A percentile compares a stretch with the other conserved stretches of the same genome.
Evolutionary conservation across 64 coral and sea anemone species (phyloP).

Genomic region (Trachythela sp.): DNA sequence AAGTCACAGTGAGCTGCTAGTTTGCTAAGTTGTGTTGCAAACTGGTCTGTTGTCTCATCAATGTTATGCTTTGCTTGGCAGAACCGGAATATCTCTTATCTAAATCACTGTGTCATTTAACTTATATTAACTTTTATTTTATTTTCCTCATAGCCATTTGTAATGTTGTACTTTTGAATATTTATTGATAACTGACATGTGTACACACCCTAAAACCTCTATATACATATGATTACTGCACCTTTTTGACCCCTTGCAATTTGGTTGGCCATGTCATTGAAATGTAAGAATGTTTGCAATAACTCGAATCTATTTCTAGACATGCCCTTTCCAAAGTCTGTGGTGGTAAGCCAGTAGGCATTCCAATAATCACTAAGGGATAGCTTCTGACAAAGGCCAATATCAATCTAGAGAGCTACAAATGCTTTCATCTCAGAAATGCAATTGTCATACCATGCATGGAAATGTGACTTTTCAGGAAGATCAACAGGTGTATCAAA

Average conservation of each 20-base stretch:
- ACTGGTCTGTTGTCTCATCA: no score
- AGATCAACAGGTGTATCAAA: slow-evolving; percentile 27
- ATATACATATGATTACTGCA: no score
- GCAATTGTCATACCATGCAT: not conserved
- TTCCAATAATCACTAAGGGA: not conserved
- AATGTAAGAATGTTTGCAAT: not conserved
- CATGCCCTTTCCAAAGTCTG: not conserved
- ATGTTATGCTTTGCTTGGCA: not conserved
- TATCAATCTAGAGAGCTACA: not conserved
- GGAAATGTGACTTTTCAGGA: not conserved
- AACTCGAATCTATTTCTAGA: not conserved
- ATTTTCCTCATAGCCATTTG: no score
- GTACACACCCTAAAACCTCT: no score
- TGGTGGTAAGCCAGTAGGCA: not conserved
- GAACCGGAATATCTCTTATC: no score
- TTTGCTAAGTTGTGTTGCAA: not conserved
- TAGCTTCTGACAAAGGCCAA: not conserved
- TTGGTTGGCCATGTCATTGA: not conserved
- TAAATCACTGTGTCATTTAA: no score
- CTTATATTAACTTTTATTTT: no score
- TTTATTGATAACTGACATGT: no score
- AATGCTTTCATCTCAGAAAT: not conserved
- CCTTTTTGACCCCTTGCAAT: not conserved
- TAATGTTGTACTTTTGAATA: no score
- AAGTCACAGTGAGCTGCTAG: not conserved